phyloP scores from a whole-genome alignment of 2,797 vertebrate genomes.

The Characodon lateralis region DNA sequence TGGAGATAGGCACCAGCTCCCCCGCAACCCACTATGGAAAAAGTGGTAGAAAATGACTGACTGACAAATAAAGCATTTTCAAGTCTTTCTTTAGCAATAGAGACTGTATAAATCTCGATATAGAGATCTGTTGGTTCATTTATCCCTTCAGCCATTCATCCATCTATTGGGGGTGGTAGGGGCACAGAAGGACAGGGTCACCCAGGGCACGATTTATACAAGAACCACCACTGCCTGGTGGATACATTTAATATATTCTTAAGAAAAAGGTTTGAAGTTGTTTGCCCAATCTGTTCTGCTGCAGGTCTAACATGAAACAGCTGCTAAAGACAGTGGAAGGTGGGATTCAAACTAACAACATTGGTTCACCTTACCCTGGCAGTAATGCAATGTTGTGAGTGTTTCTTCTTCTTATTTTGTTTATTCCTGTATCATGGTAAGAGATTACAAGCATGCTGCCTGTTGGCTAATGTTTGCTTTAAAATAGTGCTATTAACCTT shows the following conservation, averaged over 20 bases:
- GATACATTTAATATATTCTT: neutral
- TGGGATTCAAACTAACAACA: conserved; percentile 84
- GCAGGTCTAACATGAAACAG: conserved; percentile 90
- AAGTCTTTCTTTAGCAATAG: neutral
- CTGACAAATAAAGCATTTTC: neutral
- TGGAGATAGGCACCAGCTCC: too few species aligned
- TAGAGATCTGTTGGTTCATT: neutral
- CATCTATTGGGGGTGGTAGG: neutral
- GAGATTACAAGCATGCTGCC: neutral
- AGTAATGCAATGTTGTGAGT: conserved; percentile 71
- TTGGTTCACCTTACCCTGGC: conserved; percentile 69
- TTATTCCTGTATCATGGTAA: neutral
- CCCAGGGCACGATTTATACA: neutral
- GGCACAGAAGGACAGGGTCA: neutral
- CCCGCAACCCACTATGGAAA: too few species aligned
- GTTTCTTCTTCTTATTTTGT: neutral
- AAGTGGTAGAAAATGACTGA: too few species aligned
- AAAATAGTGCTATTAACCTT: neutral
- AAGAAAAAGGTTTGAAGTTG: neutral
- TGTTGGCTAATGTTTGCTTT: neutral
- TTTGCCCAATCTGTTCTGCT: conserved; percentile 12
- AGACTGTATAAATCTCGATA: neutral
- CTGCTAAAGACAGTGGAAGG: conserved; percentile 87
- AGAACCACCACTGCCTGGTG: neutral
- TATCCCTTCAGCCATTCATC: neutral